These are phyloP conservation scores for Andrena fulva DNA, from an alignment of 2,888 invertebrate species.

Conservation along the genomic window DNA sequence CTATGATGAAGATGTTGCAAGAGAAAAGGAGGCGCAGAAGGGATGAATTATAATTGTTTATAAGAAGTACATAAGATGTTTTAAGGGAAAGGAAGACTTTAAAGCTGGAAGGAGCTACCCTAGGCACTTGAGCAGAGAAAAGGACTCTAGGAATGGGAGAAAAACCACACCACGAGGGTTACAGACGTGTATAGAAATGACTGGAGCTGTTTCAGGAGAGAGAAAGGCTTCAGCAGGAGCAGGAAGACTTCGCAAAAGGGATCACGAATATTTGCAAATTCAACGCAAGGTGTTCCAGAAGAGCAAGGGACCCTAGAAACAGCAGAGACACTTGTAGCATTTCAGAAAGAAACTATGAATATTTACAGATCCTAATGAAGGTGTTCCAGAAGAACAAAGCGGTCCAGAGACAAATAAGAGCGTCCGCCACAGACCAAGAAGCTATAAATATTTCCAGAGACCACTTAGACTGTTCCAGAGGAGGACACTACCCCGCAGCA, in stretches of 20 bases:
- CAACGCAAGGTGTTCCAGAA: neutral
- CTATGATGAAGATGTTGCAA: no score
- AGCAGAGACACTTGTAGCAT: neutral
- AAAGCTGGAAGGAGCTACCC: no score
- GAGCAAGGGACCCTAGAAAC: neutral
- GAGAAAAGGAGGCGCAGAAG: no score
- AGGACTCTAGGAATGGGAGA: no score
- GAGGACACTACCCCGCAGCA: neutral
- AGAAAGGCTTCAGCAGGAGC: neutral
- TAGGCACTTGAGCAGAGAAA: no score
- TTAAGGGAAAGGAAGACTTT: no score
- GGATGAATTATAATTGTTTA: no score
- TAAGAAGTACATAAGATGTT: no score
- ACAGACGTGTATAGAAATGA: neutral
- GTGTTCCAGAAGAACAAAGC: neutral
- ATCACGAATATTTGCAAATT: neutral
- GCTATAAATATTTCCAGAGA: neutral
- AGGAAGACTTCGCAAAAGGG: neutral
- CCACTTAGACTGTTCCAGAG: neutral
- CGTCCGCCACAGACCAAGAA: neutral
- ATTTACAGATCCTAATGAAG: neutral
- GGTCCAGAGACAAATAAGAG: neutral
- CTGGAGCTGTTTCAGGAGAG: neutral
- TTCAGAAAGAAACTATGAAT: neutral
- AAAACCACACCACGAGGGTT: no score